Base-by-base conservation (phyloP, 2,888 invertebrate species). In the Drepanosiphum platanoidis region DNA sequence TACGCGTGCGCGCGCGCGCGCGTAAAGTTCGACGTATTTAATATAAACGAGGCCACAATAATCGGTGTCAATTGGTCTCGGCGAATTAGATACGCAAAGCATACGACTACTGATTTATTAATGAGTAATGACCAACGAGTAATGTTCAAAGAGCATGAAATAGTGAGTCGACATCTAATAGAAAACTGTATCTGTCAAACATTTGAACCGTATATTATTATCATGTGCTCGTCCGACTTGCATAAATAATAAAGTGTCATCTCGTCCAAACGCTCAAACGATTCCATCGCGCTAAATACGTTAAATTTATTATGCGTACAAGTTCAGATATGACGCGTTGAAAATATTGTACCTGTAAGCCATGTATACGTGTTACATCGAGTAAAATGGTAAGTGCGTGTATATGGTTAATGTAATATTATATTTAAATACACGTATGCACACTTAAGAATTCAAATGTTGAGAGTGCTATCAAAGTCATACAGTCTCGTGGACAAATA, bases 21-120 rank as follows among this genome's bases (percentile, higher is more conserved):
- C n/a, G n/a, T n/a, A n/a, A n/a, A n/a, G 22, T 32, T 7, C 15
- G 32, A 7, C 36, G 22, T 34, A 66, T 8, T 7, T 7, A 61
- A 9, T 22, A 36, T 0, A n/a, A 71, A 71, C 4, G 39, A 39
- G 71, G 71, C 42, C 71, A 27, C 11, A 4, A 70, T 71, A 71
- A 71, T 71, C 42, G 39, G 42, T 71, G 71, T 42, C 71, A 42
- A 71, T 42, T 42, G 64, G 71, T 71, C 42, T 42, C 39, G 11
- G 42, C 4, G 39, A 71, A 42, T 71, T 42, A 39, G 34, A 71
- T 36, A 68, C 68, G 68, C 8, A 13, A 34, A 68, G 34, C 18
- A 32, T 36, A 7, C 22, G 15, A 66, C 30, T 32, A 18, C 30
- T 34, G n/a, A n/a, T 36, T 1, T 34, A 32, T 36, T 68, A 34